Percentiles rank a stretch among this genome's conserved stretches.
Evolutionary conservation across 2,797 vertebrate genomes (phyloP).

Genomic region (Percopsis omiscomaycus): DNA sequence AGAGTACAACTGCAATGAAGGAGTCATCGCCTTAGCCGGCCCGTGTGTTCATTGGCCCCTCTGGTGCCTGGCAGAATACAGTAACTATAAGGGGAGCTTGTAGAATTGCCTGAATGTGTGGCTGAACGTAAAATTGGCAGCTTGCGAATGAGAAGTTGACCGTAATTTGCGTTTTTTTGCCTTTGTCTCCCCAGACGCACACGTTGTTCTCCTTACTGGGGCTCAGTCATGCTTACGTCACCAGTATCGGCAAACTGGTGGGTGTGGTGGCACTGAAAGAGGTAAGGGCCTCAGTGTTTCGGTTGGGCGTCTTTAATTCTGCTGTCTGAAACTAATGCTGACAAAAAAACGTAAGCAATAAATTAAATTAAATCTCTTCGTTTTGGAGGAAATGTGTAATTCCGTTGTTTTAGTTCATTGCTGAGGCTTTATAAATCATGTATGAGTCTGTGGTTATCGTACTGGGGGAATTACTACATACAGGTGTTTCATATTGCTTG

Average conservation of each 20-base stretch:
- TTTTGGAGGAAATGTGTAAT: neutral
- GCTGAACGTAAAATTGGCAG: constrained; percentile 3
- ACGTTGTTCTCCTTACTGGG: constrained; percentile 92
- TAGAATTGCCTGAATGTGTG: constrained; percentile 13
- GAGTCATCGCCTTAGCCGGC: too few species aligned
- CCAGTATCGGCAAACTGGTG: constrained; percentile 91
- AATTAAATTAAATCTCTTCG: neutral
- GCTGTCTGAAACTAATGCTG: neutral
- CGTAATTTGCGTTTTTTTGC: constrained; percentile 30
- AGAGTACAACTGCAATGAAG: too few species aligned
- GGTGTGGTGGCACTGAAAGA: constrained; percentile 92
- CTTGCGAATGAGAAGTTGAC: neutral
- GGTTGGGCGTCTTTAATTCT: neutral
- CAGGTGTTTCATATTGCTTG: too few species aligned
- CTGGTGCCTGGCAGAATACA: too few species aligned
- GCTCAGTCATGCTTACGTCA: constrained; percentile 91
- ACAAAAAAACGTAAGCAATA: neutral
- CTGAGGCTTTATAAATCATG: constrained; percentile 24
- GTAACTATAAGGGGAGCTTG: constrained; percentile 12
- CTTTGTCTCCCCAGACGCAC: constrained; percentile 81
- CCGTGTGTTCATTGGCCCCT: constrained; percentile 20
- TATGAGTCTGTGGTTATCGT: neutral
- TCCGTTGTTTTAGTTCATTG: neutral
- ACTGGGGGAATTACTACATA: too few species aligned
- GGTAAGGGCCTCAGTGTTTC: constrained; percentile 70